Percentiles rank a stretch among this genome's conserved stretches.
Conservation (phyloP, 2,113 vertebrate genomes). For the Sylvia atricapilla region DNA sequence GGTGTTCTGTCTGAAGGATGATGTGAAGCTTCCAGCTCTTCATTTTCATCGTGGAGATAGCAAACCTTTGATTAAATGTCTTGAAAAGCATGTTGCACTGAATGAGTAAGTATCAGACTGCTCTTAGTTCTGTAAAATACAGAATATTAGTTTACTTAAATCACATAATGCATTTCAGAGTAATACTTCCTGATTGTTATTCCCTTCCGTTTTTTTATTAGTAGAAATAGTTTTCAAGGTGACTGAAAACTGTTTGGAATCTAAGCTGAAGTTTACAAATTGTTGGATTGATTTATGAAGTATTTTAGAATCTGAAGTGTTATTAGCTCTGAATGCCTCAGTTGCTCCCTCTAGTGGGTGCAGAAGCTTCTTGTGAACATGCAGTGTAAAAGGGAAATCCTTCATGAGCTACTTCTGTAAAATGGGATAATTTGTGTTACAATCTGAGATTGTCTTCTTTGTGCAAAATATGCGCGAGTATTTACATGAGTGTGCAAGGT, state of each 20-base stretch:
- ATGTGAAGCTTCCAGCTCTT: constrained; percentile 82
- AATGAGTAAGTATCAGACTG: constrained; percentile 83
- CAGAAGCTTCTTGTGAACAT: neutral
- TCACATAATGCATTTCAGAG: neutral
- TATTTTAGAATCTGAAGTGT: neutral
- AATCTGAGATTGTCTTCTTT: neutral
- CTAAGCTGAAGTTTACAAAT: neutral
- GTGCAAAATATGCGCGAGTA: neutral
- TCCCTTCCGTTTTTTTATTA: neutral
- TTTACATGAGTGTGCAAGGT: neutral
- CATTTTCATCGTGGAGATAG: constrained; percentile 95
- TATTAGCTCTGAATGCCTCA: fast-evolving
- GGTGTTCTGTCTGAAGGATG: constrained; percentile 87
- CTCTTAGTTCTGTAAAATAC: constrained; percentile 13
- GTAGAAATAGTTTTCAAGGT: neutral
- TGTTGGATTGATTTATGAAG: neutral
- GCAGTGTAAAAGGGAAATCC: neutral
- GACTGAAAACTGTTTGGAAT: neutral
- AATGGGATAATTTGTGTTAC: neutral
- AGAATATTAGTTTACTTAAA: neutral
- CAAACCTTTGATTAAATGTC: constrained; percentile 83
- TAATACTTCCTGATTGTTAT: neutral
- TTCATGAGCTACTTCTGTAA: neutral
- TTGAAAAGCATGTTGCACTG: constrained; percentile 85
- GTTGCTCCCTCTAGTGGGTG: neutral